Evolutionary conservation across 2,113 vertebrate species (phyloP).

Genomic region (Falco punctatus): DNA sequence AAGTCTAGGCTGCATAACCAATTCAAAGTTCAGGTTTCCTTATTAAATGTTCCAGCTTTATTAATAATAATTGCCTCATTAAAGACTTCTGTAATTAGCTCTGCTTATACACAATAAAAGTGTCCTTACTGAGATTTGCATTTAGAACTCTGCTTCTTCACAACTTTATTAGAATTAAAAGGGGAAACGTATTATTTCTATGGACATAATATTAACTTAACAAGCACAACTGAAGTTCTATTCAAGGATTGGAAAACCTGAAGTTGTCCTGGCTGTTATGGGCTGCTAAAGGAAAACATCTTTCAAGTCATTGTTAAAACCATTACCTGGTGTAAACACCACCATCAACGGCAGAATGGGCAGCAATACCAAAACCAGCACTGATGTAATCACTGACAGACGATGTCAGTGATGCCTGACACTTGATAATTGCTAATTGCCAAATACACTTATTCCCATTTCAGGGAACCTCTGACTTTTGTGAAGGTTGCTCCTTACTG

Average conservation of each 20-base stretch:
- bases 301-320: neutral
- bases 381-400: neutral
- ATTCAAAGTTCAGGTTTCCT: neutral
- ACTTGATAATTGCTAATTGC: neutral
- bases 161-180: neutral
- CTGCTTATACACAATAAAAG: neutral
- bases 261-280: neutral
- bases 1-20: neutral
- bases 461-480: neutral
- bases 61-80: neutral
- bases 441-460: neutral
- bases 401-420: neutral
- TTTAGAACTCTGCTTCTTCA: neutral
- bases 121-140: neutral
- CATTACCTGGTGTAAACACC: neutral
- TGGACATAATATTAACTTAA: neutral
- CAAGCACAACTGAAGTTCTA: neutral
- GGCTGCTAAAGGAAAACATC: neutral
- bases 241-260: neutral
- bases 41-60: neutral
- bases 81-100: neutral
- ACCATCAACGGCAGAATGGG: neutral
- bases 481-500: neutral
- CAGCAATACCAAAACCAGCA: accelerated
- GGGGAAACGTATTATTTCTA: neutral